Evolutionary conservation across 2,797 vertebrate species (phyloP).

Genomic region (Pantherophis vulpinus): DNA sequence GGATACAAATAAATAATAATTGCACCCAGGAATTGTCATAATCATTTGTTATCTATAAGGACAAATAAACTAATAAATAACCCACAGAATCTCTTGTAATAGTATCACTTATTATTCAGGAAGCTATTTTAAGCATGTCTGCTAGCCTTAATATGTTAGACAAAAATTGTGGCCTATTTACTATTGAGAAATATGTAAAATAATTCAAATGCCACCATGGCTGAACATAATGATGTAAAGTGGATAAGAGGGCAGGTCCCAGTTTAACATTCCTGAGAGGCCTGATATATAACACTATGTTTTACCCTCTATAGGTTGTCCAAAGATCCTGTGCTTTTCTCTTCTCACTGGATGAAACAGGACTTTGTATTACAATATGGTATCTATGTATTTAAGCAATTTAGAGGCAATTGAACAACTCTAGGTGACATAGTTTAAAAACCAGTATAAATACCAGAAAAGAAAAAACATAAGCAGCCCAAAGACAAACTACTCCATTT

Average conservation of each 20-base stretch:
- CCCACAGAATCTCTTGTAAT: not conserved
- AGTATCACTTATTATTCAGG: not conserved
- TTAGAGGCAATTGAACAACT: not conserved
- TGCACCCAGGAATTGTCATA: not conserved
- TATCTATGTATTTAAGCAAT: not conserved
- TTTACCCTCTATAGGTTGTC: not conserved
- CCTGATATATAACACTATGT: not conserved
- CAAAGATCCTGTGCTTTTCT: not conserved
- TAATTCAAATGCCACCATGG: not conserved
- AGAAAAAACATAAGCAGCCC: not conserved
- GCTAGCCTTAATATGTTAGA: not conserved
- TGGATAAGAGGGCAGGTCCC: not conserved
- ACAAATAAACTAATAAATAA: not conserved
- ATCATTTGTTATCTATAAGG: not conserved
- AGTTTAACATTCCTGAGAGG: not conserved
- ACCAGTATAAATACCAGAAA: not conserved
- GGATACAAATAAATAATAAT: not conserved
- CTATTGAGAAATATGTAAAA: not conserved
- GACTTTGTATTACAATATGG: not conserved
- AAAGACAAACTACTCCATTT: not conserved
- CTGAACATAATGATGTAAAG: not conserved
- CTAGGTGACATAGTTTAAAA: not conserved
- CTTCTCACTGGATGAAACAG: not conserved
- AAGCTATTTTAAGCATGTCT: not conserved
- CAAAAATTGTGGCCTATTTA: not conserved